phyloP scores from a whole-genome alignment of 23 tunicate genomes.

The Ciona savignyi region DNA sequence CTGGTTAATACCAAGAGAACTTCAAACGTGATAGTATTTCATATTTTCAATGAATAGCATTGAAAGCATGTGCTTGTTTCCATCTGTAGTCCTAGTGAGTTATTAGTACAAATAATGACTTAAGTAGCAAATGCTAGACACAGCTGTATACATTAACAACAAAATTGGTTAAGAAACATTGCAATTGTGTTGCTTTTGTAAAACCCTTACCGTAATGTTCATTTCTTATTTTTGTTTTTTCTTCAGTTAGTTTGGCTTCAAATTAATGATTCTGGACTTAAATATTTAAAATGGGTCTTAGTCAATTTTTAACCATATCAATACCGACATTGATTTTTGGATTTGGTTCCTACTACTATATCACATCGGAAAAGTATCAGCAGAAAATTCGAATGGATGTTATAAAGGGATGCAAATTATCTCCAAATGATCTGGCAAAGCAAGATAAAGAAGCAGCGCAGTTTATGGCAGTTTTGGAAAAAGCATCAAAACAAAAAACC shows the following conservation, averaged over 20 bases:
- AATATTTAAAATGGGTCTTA: not conserved
- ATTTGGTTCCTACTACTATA: not conserved
- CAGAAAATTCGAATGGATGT: not conserved
- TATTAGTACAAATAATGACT: no score
- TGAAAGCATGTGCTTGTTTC: no score
- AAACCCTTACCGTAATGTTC: not conserved
- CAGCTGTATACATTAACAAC: not conserved
- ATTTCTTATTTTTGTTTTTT: not conserved
- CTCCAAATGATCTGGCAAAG: not conserved
- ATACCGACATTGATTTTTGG: not conserved
- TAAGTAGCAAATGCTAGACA: no score
- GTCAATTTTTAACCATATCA: not conserved
- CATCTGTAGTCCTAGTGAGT: no score
- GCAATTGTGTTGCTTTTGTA: not conserved
- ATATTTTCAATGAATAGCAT: no score
- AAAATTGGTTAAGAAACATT: not conserved
- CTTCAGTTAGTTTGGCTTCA: not conserved
- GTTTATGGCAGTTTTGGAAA: not conserved
- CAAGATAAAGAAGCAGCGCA: not conserved
- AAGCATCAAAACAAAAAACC: not conserved
- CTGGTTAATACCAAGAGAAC: slow-evolving; percentile 8
- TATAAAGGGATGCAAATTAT: not conserved
- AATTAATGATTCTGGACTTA: not conserved
- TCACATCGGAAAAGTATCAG: not conserved
- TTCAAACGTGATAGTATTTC: not conserved